Evolutionary conservation across 1,140 invertebrate species (phyloP), one percentile per base, ranked within the genome.

Genomic region (Leptinotarsa texana): DNA sequence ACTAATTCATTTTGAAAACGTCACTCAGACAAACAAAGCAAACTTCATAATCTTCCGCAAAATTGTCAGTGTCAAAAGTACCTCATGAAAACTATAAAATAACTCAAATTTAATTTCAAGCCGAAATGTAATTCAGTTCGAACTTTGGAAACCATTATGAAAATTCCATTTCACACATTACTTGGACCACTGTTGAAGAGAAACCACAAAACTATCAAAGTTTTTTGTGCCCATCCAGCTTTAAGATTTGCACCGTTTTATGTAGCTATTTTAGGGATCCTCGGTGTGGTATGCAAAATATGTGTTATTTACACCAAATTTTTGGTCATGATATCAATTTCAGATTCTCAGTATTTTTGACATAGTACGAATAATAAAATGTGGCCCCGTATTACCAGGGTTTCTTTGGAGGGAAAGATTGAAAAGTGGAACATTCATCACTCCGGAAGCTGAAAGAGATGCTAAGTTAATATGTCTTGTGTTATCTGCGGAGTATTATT

Each of bases 401-500:
- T 79, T 75, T 61, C 73, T 83, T 63, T 78, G 72, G 69, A 78
- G 79, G 57, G 75, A 77, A 62, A 49, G 82, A 27, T 66, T 81
- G n/a, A 80, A 80, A 76, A 75, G 72, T 22, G 79, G 78, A 33
- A 79, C 77, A 69, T 22, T 83, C 17, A 74, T 81, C 15, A 66
- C 73, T 4, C 78, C 82, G 13, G 80, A 80, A 75, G 69, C 75
- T 27, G 82, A 83, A 74, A 75, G 82, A 62, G 82, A 83, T 74
- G 75, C 78, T 63, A 83, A 82, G 75, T 72, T 83, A 11, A 81
- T 83, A 49, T 80, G 76, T 61, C 69, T 83, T 24, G 77, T 82
- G n/a, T 73, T 82, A 51, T 83, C 82, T 17, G 51, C 80, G 5
- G 82, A 83, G 74, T 83, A 83, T 75, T 83, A 83, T 65, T 57